Evolutionary conservation across 2,888 invertebrate genomes (phyloP).

Genomic region (Tanaodytes sp.): DNA sequence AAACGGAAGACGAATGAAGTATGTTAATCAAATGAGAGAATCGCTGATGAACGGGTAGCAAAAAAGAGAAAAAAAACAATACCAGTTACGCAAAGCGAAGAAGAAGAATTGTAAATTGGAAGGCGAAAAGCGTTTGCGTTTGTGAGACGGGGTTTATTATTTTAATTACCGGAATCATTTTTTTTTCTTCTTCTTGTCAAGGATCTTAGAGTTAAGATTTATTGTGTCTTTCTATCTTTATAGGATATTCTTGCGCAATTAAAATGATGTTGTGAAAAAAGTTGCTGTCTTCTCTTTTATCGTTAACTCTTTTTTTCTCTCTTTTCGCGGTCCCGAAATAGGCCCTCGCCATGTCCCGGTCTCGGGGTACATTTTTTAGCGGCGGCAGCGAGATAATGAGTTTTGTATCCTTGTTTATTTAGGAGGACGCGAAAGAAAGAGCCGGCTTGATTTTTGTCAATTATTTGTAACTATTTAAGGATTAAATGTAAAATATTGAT

Average conservation of each 20-base stretch:
- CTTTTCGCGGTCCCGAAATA: neutral
- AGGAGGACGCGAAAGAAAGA: no score
- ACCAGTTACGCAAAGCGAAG: neutral
- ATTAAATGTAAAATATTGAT: no score
- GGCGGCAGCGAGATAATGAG: no score
- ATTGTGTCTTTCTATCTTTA: conserved; percentile 49
- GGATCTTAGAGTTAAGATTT: conserved; percentile 29
- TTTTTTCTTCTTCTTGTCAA: conserved; percentile 25
- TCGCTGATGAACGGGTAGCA: neutral
- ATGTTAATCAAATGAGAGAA: conserved; percentile 12
- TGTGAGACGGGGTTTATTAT: conserved; percentile 24
- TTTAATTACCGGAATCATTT: conserved; percentile 23
- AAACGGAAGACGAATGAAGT: neutral
- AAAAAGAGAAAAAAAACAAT: conserved; percentile 2
- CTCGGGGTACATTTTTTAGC: no score
- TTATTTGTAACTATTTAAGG: no score
- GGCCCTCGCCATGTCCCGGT: no score
- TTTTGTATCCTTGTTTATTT: neutral
- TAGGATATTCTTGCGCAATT: conserved; percentile 44
- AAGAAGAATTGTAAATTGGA: conserved; percentile 20
- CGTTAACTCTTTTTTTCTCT: neutral
- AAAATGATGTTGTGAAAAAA: conserved; percentile 35
- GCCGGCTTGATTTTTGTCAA: no score
- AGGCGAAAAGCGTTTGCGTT: conserved; percentile 5
- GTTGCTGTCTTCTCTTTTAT: no score